Conservation (phyloP, 2,113 vertebrate genomes). For the Greenwoodochromis staneri region DNA sequence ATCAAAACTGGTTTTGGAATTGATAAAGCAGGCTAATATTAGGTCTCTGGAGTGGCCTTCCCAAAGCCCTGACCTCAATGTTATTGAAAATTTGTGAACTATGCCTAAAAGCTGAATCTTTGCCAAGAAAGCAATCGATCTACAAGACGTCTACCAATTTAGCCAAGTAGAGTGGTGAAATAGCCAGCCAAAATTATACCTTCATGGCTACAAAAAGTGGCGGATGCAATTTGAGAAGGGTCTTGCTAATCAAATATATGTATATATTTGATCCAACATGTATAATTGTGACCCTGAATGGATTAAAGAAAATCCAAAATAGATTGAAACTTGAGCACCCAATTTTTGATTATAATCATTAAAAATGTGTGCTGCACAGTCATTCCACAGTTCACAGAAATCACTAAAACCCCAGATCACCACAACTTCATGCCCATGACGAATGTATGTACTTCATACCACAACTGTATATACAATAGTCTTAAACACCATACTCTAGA, state of each 20-base stretch:
- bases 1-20: background rate
- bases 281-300: background rate
- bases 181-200: background rate
- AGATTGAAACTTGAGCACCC: fast-evolving
- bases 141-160: background rate
- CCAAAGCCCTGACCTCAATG: background rate
- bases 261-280: background rate
- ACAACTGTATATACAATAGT: background rate
- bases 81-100: background rate
- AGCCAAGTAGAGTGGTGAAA: background rate
- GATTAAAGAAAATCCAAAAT: background rate
- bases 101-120: background rate
- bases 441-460: background rate
- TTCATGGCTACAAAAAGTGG: background rate
- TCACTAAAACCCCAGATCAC: background rate
- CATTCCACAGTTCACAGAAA: background rate
- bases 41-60: background rate
- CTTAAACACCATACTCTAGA: background rate
- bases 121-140: background rate
- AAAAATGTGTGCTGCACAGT: background rate
- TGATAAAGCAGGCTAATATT: background rate
- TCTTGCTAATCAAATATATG: background rate
- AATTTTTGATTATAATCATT: background rate
- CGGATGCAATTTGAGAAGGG: fast-evolving
- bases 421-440: background rate